Evolutionary conservation across 1,140 invertebrate genomes (phyloP).

Genomic region (Neotoxoptera formosana): DNA sequence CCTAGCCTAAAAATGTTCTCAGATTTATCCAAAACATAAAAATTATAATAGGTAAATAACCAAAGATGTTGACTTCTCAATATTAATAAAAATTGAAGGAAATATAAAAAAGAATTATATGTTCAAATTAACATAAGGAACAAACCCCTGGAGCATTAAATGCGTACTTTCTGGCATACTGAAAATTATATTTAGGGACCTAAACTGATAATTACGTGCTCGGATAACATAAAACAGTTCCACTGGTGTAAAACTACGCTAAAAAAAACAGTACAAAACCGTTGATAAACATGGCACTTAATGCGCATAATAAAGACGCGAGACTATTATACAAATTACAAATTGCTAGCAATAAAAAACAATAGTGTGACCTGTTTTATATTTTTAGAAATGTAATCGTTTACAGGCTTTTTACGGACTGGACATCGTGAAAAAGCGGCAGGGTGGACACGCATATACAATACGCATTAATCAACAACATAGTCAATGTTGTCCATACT

Average conservation of each 20-base stretch:
- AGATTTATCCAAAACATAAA: too few species aligned
- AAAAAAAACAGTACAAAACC: background rate
- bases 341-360: background rate
- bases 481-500: background rate
- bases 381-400: background rate
- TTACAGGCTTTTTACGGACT: background rate
- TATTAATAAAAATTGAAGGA: background rate
- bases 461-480: background rate
- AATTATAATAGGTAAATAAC: background rate
- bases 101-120: background rate
- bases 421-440: background rate
- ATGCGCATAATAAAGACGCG: background rate
- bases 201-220: slow-evolving; percentile 45
- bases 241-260: background rate
- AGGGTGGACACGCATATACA: background rate
- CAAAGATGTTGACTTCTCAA: background rate
- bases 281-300: background rate
- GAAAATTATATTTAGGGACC: background rate
- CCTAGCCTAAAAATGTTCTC: too few species aligned
- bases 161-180: background rate
- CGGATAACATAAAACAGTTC: background rate
- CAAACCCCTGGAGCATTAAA: background rate
- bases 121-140: background rate
- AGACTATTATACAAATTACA: background rate
- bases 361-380: background rate